These are phyloP conservation scores for Acanthococcus lagerstroemiae DNA, from an alignment of 2,888 invertebrate genomes.

Conservation along the genomic window DNA sequence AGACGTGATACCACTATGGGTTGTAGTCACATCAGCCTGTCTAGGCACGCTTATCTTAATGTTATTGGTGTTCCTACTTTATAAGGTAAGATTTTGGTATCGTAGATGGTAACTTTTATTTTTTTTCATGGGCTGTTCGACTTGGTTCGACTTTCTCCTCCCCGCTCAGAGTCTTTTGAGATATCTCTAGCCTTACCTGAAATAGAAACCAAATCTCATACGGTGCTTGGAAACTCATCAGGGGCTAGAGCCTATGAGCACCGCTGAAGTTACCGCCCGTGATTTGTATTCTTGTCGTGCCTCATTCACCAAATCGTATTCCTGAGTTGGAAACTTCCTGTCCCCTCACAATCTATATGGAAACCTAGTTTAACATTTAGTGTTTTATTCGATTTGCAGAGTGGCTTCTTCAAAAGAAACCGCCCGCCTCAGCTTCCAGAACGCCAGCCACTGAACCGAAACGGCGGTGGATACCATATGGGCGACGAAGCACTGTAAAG, in stretches of 20 bases:
- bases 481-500: conserved; percentile 52
- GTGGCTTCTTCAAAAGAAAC: conserved; percentile 87
- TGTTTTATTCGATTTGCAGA: conserved; percentile 47
- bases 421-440: conserved; percentile 71
- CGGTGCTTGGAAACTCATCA: no score
- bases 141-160: no score
- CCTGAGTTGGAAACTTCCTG: no score
- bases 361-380: conserved; percentile 4
- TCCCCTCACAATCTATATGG: neutral
- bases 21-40: conserved; percentile 71
- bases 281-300: no score
- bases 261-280: no score
- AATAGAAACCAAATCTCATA: neutral
- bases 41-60: conserved; percentile 69
- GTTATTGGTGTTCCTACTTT: conserved; percentile 64
- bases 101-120: no score
- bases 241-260: no score
- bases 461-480: conserved; percentile 53
- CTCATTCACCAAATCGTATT: no score
- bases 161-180: no score
- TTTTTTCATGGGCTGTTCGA: no score
- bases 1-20: conserved; percentile 71
- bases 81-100: conserved; percentile 59
- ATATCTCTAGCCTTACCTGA: no score
- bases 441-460: conserved; percentile 71